Evolutionary conservation across 2,888 invertebrate species (phyloP).

Genomic region (Hyposoter didymator): DNA sequence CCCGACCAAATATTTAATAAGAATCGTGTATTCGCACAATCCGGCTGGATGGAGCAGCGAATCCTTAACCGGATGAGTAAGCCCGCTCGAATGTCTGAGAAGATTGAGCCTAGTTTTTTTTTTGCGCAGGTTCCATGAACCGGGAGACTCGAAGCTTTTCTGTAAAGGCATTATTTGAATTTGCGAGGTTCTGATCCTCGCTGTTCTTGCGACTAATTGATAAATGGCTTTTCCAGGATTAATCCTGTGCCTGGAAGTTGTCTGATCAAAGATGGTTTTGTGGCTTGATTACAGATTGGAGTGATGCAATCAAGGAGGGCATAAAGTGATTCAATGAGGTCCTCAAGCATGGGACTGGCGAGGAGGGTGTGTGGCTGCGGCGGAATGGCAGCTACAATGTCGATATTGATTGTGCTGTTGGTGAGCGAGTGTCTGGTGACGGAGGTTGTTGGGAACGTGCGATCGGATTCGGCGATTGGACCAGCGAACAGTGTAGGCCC

Average conservation of each 20-base stretch:
- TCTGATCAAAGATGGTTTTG: conserved; percentile 31
- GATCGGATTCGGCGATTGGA: conserved; percentile 75
- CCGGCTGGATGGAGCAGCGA: background rate
- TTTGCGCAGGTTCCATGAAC: background rate
- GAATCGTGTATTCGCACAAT: background rate
- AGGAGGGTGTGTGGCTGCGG: conserved; percentile 57
- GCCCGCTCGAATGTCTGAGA: conserved; percentile 34
- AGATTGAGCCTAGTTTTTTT: background rate
- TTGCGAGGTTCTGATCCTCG: background rate
- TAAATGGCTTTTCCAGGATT: conserved; percentile 51
- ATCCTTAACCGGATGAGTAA: conserved; percentile 54
- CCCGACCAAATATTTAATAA: no score
- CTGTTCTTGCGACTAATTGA: conserved; percentile 46
- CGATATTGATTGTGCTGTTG: conserved; percentile 65
- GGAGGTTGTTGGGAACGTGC: conserved; percentile 72
- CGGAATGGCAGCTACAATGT: conserved; percentile 68
- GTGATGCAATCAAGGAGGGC: conserved; percentile 77
- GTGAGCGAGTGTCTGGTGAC: conserved; percentile 56
- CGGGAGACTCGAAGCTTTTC: background rate
- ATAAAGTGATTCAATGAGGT: conserved; percentile 71
- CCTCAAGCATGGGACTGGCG: conserved; percentile 73
- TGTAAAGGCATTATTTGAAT: no score
- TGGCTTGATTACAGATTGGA: conserved; percentile 77
- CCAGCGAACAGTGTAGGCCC: conserved; percentile 76
- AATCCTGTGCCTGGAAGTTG: conserved; percentile 7